Evolutionary conservation across 2,888 invertebrate species (phyloP).

Genomic region (Lithophane semibrunnea): DNA sequence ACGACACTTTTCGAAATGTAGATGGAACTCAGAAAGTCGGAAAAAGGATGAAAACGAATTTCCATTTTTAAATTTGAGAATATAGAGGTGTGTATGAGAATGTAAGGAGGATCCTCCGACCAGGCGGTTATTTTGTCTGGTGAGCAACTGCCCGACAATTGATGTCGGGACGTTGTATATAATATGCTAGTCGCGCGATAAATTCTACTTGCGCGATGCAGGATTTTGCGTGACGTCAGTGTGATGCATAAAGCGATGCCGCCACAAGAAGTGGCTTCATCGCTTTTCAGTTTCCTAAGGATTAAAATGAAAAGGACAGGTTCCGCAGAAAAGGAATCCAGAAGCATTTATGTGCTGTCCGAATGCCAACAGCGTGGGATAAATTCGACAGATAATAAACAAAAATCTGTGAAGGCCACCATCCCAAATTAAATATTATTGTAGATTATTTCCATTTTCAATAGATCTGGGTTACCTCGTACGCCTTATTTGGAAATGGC

Average conservation of each 20-base stretch:
- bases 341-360: background rate
- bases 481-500: slow-evolving; percentile 17
- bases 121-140: too few relatives aligned
- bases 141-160: too few relatives aligned
- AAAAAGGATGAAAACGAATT: too few relatives aligned
- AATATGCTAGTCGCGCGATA: too few relatives aligned
- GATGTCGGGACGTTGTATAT: too few relatives aligned
- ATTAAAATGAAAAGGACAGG: background rate
- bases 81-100: too few relatives aligned
- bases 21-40: too few relatives aligned
- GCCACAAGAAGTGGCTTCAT: background rate
- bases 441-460: background rate
- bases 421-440: too few relatives aligned
- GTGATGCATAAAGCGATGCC: too few relatives aligned
- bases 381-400: background rate
- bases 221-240: too few relatives aligned
- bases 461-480: slow-evolving; percentile 36
- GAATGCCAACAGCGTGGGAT: background rate
- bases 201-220: too few relatives aligned
- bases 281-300: background rate
- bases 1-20: background rate
- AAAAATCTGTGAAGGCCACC: background rate
- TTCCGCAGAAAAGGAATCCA: background rate
- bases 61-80: background rate
- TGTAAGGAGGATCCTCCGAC: too few relatives aligned